These are phyloP conservation scores for Stenolophus ochropezus DNA, from an alignment of 2,888 invertebrate species.

Conservation along the genomic window DNA sequence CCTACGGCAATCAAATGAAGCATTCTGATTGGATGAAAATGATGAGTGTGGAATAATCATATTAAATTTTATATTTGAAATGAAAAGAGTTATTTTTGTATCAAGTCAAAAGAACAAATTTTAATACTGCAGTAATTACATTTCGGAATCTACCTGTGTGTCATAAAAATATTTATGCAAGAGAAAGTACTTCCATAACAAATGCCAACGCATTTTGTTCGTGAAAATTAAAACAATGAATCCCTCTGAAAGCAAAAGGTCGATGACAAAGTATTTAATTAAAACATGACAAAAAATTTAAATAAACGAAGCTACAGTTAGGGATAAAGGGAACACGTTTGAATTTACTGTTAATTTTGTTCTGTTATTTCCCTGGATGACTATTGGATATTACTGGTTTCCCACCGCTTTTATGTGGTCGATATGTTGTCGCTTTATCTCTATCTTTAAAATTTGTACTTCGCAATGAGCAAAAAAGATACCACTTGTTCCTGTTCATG, in stretches of 20 bases:
- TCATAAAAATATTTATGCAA: background rate
- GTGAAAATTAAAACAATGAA: constrained; percentile 16
- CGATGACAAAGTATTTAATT: constrained; percentile 15
- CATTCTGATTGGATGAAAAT: too few species aligned
- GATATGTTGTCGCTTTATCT: background rate
- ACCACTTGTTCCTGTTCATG: background rate
- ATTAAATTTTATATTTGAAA: too few species aligned
- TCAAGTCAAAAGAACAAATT: too few species aligned
- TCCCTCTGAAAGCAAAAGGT: background rate
- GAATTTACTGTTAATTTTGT: constrained; percentile 17
- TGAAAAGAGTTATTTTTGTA: too few species aligned
- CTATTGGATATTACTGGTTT: background rate
- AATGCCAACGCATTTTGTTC: background rate
- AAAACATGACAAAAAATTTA: constrained; percentile 24
- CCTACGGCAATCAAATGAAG: too few species aligned
- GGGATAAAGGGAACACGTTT: background rate
- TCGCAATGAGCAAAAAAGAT: background rate
- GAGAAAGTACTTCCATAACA: background rate
- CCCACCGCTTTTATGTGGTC: background rate
- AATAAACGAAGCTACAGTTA: constrained; percentile 2
- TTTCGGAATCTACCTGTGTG: too few species aligned
- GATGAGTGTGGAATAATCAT: too few species aligned
- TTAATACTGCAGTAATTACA: too few species aligned
- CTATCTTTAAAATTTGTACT: background rate
- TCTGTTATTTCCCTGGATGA: constrained; percentile 10